These are phyloP conservation scores for Sminthopsis crassicaudata DNA, from an alignment of 2,113 vertebrate species.

Conservation along the genomic window DNA sequence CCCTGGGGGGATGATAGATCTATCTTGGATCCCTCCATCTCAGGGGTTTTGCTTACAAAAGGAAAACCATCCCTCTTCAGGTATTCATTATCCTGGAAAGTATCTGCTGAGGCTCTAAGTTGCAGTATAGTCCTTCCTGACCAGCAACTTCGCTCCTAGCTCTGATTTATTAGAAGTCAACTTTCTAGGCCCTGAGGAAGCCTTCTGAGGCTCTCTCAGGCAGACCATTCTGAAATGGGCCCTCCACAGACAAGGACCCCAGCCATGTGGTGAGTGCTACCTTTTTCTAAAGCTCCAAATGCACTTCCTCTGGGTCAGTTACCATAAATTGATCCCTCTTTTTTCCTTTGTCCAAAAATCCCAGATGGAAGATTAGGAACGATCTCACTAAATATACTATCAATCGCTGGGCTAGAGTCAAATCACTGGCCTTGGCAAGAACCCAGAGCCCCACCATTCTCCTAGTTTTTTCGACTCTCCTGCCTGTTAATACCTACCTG, in stretches of 20 bases:
- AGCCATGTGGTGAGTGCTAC: not conserved
- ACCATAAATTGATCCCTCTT: not conserved
- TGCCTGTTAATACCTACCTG: conserved; percentile 78
- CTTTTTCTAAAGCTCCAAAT: not conserved
- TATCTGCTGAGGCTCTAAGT: not conserved
- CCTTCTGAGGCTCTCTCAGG: not conserved
- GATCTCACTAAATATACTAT: not conserved
- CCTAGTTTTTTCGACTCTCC: not conserved
- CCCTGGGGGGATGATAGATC: not conserved
- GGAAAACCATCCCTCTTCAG: rapidly evolving
- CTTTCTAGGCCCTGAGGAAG: not conserved
- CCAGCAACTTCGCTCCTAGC: not conserved
- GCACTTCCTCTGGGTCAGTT: not conserved
- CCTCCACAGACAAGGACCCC: not conserved
- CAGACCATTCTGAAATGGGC: not conserved
- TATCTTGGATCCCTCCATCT: not conserved
- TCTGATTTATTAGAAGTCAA: not conserved
- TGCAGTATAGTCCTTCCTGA: not conserved
- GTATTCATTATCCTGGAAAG: not conserved
- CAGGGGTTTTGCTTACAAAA: not conserved
- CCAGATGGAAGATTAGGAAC: not conserved
- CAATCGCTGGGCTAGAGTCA: not conserved
- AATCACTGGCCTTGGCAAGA: not conserved
- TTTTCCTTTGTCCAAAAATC: not conserved
- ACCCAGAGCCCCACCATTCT: not conserved